A percentile compares a stretch with the other conserved stretches of the same genome.
Conservation (phyloP, 2,797 vertebrate species). For the Cyclura pinguis region DNA sequence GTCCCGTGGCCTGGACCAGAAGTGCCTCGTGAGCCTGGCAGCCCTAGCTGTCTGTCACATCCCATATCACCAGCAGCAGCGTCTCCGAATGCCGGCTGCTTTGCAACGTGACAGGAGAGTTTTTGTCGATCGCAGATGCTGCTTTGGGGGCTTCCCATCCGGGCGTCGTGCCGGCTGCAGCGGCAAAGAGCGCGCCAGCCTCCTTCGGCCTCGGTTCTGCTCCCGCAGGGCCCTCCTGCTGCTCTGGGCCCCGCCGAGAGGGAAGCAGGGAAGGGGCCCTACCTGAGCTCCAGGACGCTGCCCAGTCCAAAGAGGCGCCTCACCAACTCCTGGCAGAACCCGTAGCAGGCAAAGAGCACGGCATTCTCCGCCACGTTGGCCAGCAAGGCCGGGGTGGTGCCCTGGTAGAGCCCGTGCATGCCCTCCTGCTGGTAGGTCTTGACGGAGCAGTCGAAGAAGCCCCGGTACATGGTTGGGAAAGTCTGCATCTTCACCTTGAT, state of each 20-base stretch:
- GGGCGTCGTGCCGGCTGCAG: too few relatives aligned
- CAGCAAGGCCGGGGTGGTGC: conserved; percentile 59
- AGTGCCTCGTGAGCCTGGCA: too few relatives aligned
- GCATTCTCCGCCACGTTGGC: conserved; percentile 65
- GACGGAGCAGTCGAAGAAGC: conserved; percentile 57
- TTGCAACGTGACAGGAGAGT: background rate
- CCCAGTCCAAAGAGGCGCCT: conserved; percentile 42
- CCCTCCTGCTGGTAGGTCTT: conserved; percentile 57
- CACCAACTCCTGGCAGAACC: conserved; percentile 63
- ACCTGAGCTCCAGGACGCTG: conserved; percentile 51
- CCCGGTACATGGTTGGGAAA: conserved; percentile 60
- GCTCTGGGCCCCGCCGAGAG: background rate
- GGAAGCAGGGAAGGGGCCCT: background rate
- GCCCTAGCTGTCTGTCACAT: background rate
- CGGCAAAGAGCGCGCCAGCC: background rate
- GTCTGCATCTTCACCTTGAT: conserved; percentile 71
- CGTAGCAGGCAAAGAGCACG: conserved; percentile 62
- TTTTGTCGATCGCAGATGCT: background rate
- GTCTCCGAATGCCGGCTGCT: background rate
- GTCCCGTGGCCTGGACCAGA: too few relatives aligned
- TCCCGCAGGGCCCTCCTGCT: too few relatives aligned
- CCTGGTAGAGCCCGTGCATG: conserved; percentile 55
- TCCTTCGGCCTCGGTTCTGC: too few relatives aligned
- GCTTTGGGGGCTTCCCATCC: background rate
- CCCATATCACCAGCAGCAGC: too few relatives aligned